A percentile compares a stretch with the other conserved stretches of the same genome.
These are phyloP conservation scores for Remorina albescens DNA, from an alignment of 2,797 vertebrate species.

Conservation along the genomic window DNA sequence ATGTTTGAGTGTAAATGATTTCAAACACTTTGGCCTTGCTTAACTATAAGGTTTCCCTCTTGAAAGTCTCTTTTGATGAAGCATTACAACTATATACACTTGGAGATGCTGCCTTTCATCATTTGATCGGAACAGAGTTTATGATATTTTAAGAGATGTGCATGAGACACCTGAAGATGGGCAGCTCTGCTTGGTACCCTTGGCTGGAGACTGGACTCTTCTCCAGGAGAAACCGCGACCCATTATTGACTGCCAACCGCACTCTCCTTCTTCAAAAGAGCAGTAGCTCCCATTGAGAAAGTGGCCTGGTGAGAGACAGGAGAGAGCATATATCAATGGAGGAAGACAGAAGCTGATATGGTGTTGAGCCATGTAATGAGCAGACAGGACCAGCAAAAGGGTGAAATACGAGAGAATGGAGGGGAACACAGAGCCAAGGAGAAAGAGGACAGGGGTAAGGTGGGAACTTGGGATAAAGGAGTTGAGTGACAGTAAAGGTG, in stretches of 20 bases:
- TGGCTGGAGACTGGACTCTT: constrained; percentile 81
- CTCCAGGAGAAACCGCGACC: constrained; percentile 84
- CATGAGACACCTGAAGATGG: constrained; percentile 70
- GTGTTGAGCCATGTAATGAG: constrained; percentile 35
- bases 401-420: constrained; percentile 38
- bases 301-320: constrained; percentile 81
- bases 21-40: not conserved
- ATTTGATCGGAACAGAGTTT: constrained; percentile 3
- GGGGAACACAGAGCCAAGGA: constrained; percentile 48
- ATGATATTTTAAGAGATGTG: not conserved
- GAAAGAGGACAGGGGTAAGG: constrained; percentile 34
- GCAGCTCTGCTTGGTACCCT: constrained; percentile 75
- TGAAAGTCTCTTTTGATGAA: constrained; percentile 39
- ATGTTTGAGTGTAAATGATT: constrained; percentile 36
- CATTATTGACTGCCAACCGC: constrained; percentile 87
- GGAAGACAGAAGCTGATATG: constrained; percentile 33
- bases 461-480: constrained; percentile 21
- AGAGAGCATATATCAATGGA: constrained; percentile 55
- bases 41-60: not conserved
- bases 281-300: constrained; percentile 95
- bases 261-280: constrained; percentile 92
- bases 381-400: constrained; percentile 32
- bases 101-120: constrained; percentile 14
- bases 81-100: constrained; percentile 5
- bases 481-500: constrained; percentile 53